A percentile compares a stretch with the other conserved stretches of the same genome.
These are phyloP conservation scores for Beris chalybata DNA, from an alignment of 2,888 invertebrate genomes.

Conservation along the genomic window DNA sequence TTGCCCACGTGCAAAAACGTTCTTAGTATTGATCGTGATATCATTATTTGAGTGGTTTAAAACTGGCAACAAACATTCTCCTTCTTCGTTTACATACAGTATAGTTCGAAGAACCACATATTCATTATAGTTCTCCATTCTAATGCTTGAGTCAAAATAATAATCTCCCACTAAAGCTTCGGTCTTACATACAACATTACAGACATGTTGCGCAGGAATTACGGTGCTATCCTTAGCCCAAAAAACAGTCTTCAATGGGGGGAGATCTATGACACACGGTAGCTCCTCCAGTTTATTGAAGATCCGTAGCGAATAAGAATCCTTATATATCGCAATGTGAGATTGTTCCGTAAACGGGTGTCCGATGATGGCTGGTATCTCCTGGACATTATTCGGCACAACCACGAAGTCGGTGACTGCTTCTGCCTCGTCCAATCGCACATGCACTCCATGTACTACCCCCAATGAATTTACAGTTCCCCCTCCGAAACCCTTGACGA, in stretches of 20 bases:
- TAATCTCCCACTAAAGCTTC: too few species aligned
- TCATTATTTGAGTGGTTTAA: not conserved
- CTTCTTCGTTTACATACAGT: too few species aligned
- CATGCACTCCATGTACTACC: slow-evolving; percentile 5
- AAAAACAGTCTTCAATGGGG: too few species aligned
- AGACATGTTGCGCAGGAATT: too few species aligned
- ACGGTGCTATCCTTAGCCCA: too few species aligned
- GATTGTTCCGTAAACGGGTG: slow-evolving; percentile 21
- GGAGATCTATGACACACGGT: too few species aligned
- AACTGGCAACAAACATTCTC: not conserved
- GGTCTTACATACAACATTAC: too few species aligned
- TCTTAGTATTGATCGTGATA: not conserved
- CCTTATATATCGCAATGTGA: not conserved
- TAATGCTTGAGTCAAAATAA: too few species aligned
- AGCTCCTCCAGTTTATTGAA: too few species aligned
- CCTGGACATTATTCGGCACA: slow-evolving; percentile 26
- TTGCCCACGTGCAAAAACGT: not conserved
- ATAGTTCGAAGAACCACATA: too few species aligned
- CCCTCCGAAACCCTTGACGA: slow-evolving; percentile 30
- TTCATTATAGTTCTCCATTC: too few species aligned
- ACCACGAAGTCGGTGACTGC: slow-evolving; percentile 22
- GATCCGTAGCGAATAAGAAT: too few species aligned
- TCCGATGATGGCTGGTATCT: slow-evolving; percentile 30
- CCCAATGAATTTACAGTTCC: slow-evolving; percentile 3
- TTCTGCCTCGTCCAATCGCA: slow-evolving; percentile 29